Base-by-base conservation (phyloP, 2,113 vertebrate species). In the Propithecus coquereli region DNA sequence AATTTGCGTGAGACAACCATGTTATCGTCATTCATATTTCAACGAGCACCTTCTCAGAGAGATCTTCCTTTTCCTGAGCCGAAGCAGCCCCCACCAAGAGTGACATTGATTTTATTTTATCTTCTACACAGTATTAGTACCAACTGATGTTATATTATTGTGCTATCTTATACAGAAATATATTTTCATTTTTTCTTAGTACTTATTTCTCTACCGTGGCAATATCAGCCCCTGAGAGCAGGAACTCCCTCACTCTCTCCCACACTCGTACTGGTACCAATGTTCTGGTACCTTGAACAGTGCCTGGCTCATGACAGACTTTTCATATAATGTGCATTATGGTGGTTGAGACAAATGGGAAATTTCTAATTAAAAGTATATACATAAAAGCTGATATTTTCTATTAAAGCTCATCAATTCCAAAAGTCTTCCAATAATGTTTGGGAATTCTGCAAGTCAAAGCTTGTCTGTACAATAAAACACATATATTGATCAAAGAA, bases 391-490 rank as follows among this genome's bases (percentile, higher is more conserved):
- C 12, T 32, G 63, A 45, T 86, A 63, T 57, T 93, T 80, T 65
- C 20, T 66, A 93, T 11, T 32, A 93, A 91, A 61, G 23, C 8
- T 20, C 82, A 86, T 57, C 37, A 27, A 73, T 90, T 82, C 79
- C 52, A 77, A 94, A 20, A 76, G n/a, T 87, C 85, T 59, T 91
- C 45, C 59, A 83, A 94, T 5, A 61, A 61, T 73, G 93, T 47
- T 81, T 88, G 45, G 85, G 52, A 32, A 74, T 77, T 63, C 14
- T 81, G 6, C 37, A 87, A 68, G 43, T 88, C 50, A 80, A 30
- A 94, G 27, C 34, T 85, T 76, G 52, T 20, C 18, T 96, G 8
- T 87, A 50, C 87, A 45, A 74, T 76, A 22, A 96, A 92, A 95
- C 65, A 77, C 2, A 17, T 66, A 66, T 40, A 34, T 61, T 30